phyloP scores from a whole-genome alignment of 2,113 vertebrate genomes.

The Alouatta palliata region DNA sequence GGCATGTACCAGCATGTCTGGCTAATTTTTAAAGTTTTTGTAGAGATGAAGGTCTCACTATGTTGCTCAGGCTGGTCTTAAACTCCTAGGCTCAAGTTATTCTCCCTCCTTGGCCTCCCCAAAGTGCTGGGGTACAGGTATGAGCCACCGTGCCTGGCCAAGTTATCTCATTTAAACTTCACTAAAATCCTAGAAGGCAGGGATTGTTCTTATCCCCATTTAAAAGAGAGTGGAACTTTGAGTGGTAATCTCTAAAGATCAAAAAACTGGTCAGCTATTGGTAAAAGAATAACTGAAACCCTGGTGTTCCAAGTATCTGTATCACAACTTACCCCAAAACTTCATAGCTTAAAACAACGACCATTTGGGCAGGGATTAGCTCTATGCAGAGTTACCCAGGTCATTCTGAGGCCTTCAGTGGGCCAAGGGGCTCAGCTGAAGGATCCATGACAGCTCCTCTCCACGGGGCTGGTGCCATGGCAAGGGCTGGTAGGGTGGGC shows the following conservation, averaged over 20 bases:
- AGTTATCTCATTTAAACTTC: background rate
- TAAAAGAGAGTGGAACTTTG: background rate
- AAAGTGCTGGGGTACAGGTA: no score
- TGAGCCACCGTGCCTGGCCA: no score
- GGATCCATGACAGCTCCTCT: background rate
- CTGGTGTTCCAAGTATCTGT: background rate
- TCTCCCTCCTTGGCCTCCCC: no score
- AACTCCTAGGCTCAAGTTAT: no score
- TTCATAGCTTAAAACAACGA: background rate
- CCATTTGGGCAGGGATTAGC: background rate
- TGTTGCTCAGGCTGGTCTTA: no score
- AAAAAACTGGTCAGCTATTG: background rate
- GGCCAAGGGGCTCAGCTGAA: background rate
- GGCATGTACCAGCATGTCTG: no score
- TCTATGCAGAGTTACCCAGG: rapidly evolving
- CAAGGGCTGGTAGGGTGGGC: background rate
- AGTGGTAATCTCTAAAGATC: background rate
- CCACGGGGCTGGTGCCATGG: background rate
- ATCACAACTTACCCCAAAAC: background rate
- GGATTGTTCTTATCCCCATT: background rate
- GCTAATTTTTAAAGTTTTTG: no score
- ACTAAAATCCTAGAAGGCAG: background rate
- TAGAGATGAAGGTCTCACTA: no score
- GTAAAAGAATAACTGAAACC: background rate
- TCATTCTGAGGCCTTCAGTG: background rate